Percentiles rank a stretch among this genome's conserved stretches.
These are phyloP conservation scores for Engraulis encrasicolus DNA, from an alignment of 2,113 vertebrate species.

Conservation along the genomic window DNA sequence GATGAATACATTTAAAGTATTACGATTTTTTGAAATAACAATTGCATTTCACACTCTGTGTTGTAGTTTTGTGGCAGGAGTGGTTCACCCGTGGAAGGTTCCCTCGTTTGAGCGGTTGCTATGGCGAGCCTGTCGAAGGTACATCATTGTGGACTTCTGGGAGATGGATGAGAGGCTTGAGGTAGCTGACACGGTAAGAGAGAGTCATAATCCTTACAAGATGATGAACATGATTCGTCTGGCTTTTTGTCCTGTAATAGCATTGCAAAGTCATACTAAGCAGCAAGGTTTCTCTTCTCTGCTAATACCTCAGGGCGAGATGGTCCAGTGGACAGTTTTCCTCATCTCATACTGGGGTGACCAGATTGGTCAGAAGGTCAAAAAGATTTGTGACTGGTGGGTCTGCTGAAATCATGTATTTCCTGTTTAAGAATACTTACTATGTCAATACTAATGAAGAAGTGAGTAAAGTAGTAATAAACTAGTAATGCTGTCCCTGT, in stretches of 20 bases:
- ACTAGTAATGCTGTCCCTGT: no score
- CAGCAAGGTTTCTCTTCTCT: not conserved
- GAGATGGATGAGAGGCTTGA: conserved; percentile 85
- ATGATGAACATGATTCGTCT: no score
- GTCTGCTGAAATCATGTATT: not conserved
- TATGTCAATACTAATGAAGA: not conserved
- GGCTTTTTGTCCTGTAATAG: not conserved
- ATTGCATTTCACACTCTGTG: conserved; percentile 65
- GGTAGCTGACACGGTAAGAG: conserved; percentile 82
- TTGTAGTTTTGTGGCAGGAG: conserved; percentile 87
- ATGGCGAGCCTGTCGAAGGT: conserved; percentile 92
- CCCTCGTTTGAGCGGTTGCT: conserved; percentile 89
- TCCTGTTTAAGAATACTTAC: not conserved
- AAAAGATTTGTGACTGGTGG: conserved; percentile 93
- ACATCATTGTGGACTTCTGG: conserved; percentile 89
- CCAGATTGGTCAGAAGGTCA: conserved; percentile 94
- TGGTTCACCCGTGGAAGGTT: conserved; percentile 89
- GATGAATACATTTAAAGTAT: no score
- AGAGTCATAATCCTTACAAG: no score
- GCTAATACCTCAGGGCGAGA: conserved; percentile 80
- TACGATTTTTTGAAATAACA: no score
- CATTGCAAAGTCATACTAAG: not conserved
- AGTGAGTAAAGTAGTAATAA: no score
- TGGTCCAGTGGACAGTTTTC: conserved; percentile 89
- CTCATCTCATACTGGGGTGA: conserved; percentile 97